Percentiles rank a stretch among this genome's conserved stretches.
Conservation (phyloP, 2,888 invertebrate species). For the Lamellibrachia columna region DNA sequence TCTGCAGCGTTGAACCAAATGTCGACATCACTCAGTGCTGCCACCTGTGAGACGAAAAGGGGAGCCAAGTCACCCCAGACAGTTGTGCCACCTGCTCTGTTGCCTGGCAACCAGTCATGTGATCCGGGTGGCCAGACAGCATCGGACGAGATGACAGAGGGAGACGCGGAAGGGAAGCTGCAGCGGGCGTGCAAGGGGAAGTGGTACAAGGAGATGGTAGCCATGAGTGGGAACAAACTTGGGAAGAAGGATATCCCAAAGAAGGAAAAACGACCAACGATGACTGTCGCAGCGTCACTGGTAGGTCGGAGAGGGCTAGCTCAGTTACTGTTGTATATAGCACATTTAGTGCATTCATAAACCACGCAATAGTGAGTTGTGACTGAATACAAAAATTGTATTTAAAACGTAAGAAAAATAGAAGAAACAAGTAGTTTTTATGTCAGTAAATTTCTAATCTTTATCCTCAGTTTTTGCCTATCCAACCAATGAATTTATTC, state of each 20-base stretch:
- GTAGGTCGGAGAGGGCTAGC: not conserved
- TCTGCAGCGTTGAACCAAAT: not conserved
- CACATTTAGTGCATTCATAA: too few species aligned
- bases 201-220: slow-evolving; percentile 51
- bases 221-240: slow-evolving; percentile 44
- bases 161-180: slow-evolving; percentile 36
- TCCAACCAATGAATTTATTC: too few species aligned
- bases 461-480: too few species aligned
- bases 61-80: not conserved
- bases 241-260: slow-evolving; percentile 34
- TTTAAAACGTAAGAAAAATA: too few species aligned
- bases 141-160: not conserved
- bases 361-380: too few species aligned
- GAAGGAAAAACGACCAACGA: not conserved
- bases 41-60: not conserved
- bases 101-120: slow-evolving; percentile 8
- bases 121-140: not conserved
- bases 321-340: too few species aligned
- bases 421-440: too few species aligned
- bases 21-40: slow-evolving; percentile 7
- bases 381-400: too few species aligned
- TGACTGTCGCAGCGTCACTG: not conserved
- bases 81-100: not conserved
- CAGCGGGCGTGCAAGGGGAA: slow-evolving; percentile 55
- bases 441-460: too few species aligned